Evolutionary conservation across 2,113 vertebrate genomes (phyloP), one percentile per base, ranked within the genome.

Genomic region (Vireo altiloquus): DNA sequence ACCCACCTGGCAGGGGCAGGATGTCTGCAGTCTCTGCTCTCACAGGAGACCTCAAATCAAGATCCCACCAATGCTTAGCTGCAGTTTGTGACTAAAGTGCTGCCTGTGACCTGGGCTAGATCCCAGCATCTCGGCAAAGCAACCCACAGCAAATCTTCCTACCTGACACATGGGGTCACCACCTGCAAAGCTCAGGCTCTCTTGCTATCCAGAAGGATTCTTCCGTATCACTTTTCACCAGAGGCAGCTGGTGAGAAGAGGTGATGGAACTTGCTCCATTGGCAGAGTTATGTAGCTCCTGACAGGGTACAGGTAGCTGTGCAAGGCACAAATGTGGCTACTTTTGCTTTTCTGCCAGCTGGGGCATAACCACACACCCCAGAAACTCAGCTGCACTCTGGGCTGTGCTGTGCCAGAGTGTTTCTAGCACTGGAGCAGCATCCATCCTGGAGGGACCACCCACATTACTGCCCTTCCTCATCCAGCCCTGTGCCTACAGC

Each of bases 401-500:
- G 9, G 8, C 25, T 66, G 17, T 84, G 17, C n/a, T n/a, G 7
- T 85, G 49, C 27, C 40, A 57, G 13, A 25, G 22, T n/a, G 21
- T 47, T 72, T 33, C 64, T 30, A 56, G 39, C 3, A 7, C 27
- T 31, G 35, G 10, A 87, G 30, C 39, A 69, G 25, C 54, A 56
- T 42, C 21, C 11, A 15, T n/a, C 69, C 31, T 28, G 14, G 24
- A 75, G 7, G 35, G 15, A 79, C 6, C 8, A 13, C 24, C 49
- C 46, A 33, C 0, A 1, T 46, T 57, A 54, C 1, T 31, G 59
- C 17, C 24, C 21, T 61, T 68, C 35, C n/a, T 23, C 57, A 63
- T 13, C 25, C 20, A 59, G 9, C 9, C 12, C 12, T 0, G 0
- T 24, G 39, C 42, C 60, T n/a, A 20, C 3, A 78, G 33, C 12